Conservation (phyloP, 2,888 invertebrate genomes). For the Melanargia galathea region DNA sequence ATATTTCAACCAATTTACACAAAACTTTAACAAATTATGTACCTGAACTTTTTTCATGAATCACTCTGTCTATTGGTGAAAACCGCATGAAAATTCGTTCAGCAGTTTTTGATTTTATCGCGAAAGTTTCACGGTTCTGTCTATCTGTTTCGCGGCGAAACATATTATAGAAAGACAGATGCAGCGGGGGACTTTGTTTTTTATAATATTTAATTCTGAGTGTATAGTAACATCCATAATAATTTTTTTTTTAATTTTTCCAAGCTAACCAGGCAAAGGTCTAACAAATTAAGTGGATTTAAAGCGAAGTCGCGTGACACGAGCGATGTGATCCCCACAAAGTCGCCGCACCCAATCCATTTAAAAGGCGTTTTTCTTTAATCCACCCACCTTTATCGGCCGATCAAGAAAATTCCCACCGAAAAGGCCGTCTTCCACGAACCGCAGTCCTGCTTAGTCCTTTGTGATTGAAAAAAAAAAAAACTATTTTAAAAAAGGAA, state of each 20-base stretch:
- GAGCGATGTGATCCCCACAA: slow-evolving; percentile 20
- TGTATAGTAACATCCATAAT: no score
- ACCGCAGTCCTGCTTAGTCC: slow-evolving; percentile 43
- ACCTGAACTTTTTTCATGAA: no score
- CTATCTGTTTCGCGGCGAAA: no score
- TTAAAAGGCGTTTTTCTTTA: slow-evolving; percentile 42
- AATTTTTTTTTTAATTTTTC: neutral
- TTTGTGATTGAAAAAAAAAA: slow-evolving; percentile 47
- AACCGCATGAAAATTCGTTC: no score
- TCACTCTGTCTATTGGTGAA: no score
- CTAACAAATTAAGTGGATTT: slow-evolving; percentile 11
- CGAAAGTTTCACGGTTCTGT: no score
- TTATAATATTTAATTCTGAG: no score
- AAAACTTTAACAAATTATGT: no score
- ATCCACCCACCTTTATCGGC: slow-evolving; percentile 47
- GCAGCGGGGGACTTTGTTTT: no score
- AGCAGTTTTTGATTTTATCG: no score
- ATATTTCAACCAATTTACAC: no score
- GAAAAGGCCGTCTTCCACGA: slow-evolving; percentile 46
- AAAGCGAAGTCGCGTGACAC: slow-evolving; percentile 11
- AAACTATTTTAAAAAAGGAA: slow-evolving; percentile 42
- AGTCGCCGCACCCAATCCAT: slow-evolving; percentile 41
- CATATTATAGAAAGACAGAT: no score
- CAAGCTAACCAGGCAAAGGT: neutral
- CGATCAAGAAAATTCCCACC: slow-evolving; percentile 51